Evolutionary conservation across 2,113 vertebrate species (phyloP), one percentile per base, ranked within the genome.

Genomic region (Pavo muticus): DNA sequence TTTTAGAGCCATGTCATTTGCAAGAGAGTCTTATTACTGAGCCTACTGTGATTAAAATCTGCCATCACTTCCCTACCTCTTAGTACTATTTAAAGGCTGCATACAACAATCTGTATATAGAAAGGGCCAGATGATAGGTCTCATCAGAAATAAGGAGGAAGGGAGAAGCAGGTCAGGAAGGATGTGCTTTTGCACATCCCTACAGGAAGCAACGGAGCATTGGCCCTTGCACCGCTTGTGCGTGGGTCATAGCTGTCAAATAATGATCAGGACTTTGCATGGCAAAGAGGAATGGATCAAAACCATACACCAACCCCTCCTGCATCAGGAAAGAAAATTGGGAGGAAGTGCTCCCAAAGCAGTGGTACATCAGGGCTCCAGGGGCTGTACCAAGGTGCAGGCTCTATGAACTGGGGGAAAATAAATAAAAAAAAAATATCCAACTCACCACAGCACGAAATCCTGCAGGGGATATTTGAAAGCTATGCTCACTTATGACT

Each of bases 31-130:
- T 81, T 13, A 1, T 73, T 93, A 86, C 47, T 81, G 67, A 92
- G 47, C 32, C 23, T 90, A 52, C 76, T 42, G 7, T 32, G 40
- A 87, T 35, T 92, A 88, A 91, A 78, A 89, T 32, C 9, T 68
- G 13, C 11, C 63, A 47, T 0, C 0, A 6, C 23, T 71, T 68
- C n/a, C 30, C 11, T 65, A 1, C 39, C 32, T 48, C 8, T 23
- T 90, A 52, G 32, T 84, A 17, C 40, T 76, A 59, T 85, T 90
- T 76, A 88, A 86, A 91, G 76, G 39, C 30, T 30, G 5, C 2
- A 1, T 70, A 29, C 18, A 52, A 42, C 35, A 61, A 79, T 44
- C 29, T 15, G 8, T 9, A 17, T 9, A 5, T 23, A 81, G 68
- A 68, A 71, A 76, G 20, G n/a, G 27, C 29, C 81, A 79, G 24